Evolutionary conservation across 1,140 invertebrate species (phyloP), one percentile per base, ranked within the genome.

Genomic region (Cecropterus lyciades): DNA sequence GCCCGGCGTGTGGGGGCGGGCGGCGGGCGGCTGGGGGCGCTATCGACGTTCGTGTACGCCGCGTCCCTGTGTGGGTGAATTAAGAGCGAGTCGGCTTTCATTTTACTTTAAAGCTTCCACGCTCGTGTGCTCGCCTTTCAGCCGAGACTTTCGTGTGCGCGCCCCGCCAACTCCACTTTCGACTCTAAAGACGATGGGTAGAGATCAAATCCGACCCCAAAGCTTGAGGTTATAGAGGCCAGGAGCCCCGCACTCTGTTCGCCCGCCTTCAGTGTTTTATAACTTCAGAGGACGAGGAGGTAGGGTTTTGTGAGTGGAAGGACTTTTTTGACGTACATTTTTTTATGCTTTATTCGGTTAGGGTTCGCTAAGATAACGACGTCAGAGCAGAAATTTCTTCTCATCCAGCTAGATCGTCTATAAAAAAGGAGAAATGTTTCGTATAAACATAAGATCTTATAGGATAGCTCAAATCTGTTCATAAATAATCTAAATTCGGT

Each of bases 51-150:
- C 79, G 75, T 80, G 37, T 56, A 85, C 75, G 72, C 67, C 73
- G 78, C 73, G 73, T 83, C 81, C 76, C 79, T 88, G 86, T 90
- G 73, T 70, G 82, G 77, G 87, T 92, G 87, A 90, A 92, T 90
- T 92, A 92, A 90, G 87, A 92, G 87, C 87, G 85, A 88, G 79
- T 90, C 86, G 86, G 89, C 89, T 90, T 90, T 92, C 87, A 92
- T 92, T 90, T 92, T 84, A 87, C 84, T 82, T 82, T 87, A 89
- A 88, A 92, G 85, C 89, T 90, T 82, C 78, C 80, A 87, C 83
- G 86, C 82, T 87, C 82, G 89, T 90, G 89, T 92, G 87, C 87
- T 82, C 82, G 86, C 85, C 84, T 90, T 90, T 89, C 84, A 92
- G 87, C 69, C 77, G 67, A 73, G 72, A 75, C 68, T 77, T 72